Evolutionary conservation across 2,797 vertebrate genomes (phyloP).

Genomic region (Toxotes lorentzi): DNA sequence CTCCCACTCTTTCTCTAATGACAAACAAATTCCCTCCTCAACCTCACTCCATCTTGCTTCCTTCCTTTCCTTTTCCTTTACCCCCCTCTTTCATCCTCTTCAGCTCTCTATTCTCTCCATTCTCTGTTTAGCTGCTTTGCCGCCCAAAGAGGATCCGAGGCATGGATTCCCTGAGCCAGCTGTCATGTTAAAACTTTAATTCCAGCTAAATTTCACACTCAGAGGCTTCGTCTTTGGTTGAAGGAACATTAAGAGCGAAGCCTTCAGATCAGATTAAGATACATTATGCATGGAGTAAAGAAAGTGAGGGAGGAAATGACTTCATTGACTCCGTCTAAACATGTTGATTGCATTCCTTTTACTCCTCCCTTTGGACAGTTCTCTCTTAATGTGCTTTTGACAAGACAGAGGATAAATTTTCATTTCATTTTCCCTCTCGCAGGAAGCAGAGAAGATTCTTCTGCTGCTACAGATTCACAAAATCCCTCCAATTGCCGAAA

Average conservation of each 20-base stretch:
- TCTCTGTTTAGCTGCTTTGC: conserved; percentile 73
- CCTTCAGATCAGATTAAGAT: conserved; percentile 81
- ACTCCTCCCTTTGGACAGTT: conserved; percentile 41
- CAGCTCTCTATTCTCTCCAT: conserved; percentile 50
- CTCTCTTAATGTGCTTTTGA: conserved; percentile 40
- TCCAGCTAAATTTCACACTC: conserved; percentile 82
- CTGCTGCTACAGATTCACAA: conserved; percentile 45
- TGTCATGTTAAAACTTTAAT: conserved; percentile 83
- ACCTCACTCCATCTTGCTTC: conserved; percentile 10
- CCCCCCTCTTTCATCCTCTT: conserved; percentile 50
- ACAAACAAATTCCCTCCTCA: conserved; percentile 35
- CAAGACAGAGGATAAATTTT: conserved; percentile 45
- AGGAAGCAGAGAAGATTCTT: conserved; percentile 32
- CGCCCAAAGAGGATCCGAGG: conserved; percentile 75
- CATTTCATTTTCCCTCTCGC: conserved; percentile 41
- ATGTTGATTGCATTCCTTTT: conserved; percentile 65
- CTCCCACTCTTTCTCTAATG: conserved; percentile 25
- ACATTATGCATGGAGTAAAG: conserved; percentile 71
- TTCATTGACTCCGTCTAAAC: conserved; percentile 72
- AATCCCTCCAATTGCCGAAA: conserved; percentile 33
- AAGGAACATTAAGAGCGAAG: conserved; percentile 77
- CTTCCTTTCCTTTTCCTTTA: conserved; percentile 35
- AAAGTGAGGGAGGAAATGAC: conserved; percentile 61
- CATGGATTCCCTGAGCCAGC: conserved; percentile 74
- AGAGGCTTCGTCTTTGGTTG: conserved; percentile 73